These are phyloP conservation scores for Oryzias sinensis DNA, from an alignment of 2,797 vertebrate genomes.

Conservation along the genomic window DNA sequence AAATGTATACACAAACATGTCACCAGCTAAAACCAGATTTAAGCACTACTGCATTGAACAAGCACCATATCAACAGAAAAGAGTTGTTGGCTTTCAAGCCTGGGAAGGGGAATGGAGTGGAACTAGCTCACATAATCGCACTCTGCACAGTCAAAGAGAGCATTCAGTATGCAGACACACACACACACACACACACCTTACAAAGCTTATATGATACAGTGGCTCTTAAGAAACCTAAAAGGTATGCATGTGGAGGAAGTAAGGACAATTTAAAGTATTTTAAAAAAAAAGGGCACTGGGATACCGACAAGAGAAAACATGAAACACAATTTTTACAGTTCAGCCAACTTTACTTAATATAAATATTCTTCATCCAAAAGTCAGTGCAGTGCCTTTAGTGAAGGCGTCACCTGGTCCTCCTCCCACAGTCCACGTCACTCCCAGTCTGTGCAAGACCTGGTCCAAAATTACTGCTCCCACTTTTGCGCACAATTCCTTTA, in stretches of 20 bases:
- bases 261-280: constrained; percentile 46
- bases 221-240: constrained; percentile 55
- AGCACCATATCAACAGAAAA: constrained; percentile 72
- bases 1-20: constrained; percentile 79
- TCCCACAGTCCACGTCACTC: constrained; percentile 43
- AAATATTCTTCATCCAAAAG: constrained; percentile 85
- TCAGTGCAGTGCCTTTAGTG: constrained; percentile 80
- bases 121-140: constrained; percentile 37
- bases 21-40: constrained; percentile 76
- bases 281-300: constrained; percentile 37
- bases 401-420: constrained; percentile 63
- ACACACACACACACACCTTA: constrained; percentile 33
- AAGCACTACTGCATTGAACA: constrained; percentile 76
- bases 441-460: constrained; percentile 69
- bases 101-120: constrained; percentile 7
- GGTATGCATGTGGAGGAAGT: constrained; percentile 35
- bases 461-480: constrained; percentile 59
- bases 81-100: constrained; percentile 64
- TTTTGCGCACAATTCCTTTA: constrained; percentile 63
- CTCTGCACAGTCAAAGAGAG: constrained; percentile 35
- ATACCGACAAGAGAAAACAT: constrained; percentile 69
- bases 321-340: constrained; percentile 73
- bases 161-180: constrained; percentile 19
- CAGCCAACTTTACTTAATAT: constrained; percentile 78
- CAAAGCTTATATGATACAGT: constrained; percentile 68